Evolutionary conservation across 2,113 vertebrate species (phyloP).

Genomic region (Chitala chitala): DNA sequence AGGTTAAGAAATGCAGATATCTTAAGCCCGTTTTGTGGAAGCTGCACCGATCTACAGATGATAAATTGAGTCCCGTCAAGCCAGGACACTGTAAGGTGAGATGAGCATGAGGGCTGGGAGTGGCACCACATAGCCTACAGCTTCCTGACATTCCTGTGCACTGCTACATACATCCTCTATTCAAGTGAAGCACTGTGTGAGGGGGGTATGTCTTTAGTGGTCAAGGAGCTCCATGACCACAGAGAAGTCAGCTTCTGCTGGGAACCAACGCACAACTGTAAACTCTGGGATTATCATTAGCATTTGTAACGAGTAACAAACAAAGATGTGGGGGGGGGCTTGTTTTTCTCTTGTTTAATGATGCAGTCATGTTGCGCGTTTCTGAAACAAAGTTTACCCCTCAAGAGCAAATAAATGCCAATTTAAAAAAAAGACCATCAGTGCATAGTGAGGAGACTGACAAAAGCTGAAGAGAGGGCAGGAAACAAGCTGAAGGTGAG

Average conservation of each 20-base stretch:
- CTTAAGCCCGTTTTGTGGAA: too few relatives aligned
- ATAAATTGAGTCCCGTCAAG: too few relatives aligned
- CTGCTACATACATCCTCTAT: slow-evolving; percentile 35
- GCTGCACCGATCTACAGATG: too few relatives aligned
- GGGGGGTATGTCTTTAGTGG: not conserved
- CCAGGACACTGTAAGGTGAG: too few relatives aligned
- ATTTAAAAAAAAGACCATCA: slow-evolving; percentile 19
- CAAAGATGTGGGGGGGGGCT: not conserved
- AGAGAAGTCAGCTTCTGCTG: slow-evolving; percentile 17
- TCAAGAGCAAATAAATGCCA: slow-evolving; percentile 16
- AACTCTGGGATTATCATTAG: too few relatives aligned
- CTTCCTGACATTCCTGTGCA: slow-evolving; percentile 23
- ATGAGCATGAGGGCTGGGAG: too few relatives aligned
- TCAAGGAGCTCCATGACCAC: slow-evolving; percentile 19
- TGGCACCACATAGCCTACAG: too few relatives aligned
- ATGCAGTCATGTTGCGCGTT: not conserved
- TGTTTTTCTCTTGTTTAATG: not conserved
- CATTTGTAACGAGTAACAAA: not conserved
- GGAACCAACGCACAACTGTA: slow-evolving; percentile 6
- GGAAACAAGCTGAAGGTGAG: slow-evolving; percentile 16
- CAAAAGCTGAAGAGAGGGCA: not conserved
- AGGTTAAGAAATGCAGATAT: too few relatives aligned
- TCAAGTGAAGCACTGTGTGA: slow-evolving; percentile 37
- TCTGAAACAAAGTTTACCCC: not conserved
- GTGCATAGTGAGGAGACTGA: slow-evolving; percentile 18